Evolutionary conservation across 2,113 vertebrate genomes (phyloP).

Genomic region (Trogon melanurus): DNA sequence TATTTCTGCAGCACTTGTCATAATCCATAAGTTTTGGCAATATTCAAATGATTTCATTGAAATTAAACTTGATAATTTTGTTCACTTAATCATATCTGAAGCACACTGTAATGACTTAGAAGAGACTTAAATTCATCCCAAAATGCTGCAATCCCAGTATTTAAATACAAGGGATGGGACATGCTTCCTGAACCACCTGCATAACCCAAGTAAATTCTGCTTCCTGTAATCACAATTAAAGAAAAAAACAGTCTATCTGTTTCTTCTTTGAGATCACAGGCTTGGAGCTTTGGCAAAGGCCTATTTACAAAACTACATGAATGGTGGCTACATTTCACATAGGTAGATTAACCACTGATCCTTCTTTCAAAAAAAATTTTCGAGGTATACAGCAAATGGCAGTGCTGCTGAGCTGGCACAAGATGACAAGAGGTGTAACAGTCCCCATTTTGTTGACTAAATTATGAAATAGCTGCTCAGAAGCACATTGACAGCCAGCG

Average conservation of each 20-base stretch:
- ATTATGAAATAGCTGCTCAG: not conserved
- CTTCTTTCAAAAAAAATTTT: not conserved
- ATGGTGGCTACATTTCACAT: not conserved
- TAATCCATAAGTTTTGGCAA: not conserved
- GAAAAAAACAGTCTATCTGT: not conserved
- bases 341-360: not conserved
- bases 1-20: not conserved
- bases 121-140: not conserved
- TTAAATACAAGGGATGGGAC: not conserved
- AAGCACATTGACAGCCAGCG: not conserved
- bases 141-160: not conserved
- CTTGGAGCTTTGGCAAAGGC: not conserved
- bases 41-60: not conserved
- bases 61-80: not conserved
- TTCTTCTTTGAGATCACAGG: not conserved
- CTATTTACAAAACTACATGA: not conserved
- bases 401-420: not conserved
- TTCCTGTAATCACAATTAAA: not conserved
- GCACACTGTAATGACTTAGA: not conserved
- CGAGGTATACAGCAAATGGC: not conserved
- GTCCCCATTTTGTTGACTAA: not conserved
- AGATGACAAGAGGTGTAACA: not conserved
- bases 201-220: not conserved
- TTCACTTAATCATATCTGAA: not conserved
- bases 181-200: not conserved